Base-by-base conservation (phyloP, 2,888 invertebrate species). In the Thymelicus sylvestris region DNA sequence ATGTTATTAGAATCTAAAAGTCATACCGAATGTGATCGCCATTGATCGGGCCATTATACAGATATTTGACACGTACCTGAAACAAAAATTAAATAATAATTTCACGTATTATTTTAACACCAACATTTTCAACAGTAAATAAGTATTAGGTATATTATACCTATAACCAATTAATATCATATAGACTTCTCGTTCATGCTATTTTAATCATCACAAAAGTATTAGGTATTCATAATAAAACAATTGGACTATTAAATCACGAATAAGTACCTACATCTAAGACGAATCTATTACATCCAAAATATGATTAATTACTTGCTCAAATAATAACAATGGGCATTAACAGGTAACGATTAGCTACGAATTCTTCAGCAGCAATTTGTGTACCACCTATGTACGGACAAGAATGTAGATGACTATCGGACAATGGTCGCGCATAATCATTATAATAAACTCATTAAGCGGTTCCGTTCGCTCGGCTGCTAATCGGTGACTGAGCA, bases 381-480 rank as follows among this genome's bases (percentile, higher is more conserved):
- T 61, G 60, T 41, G 60, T 41, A 19, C 6, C 63, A n/a, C 10
- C 10, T 24, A 57, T 13, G 15, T 44, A 41, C 41, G 41, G 24
- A 41, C 59, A 10, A 64, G 31, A 31, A 61, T 65, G 73, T 59
- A 41, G 70, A 70, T 70, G 24, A 52, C 50, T 59, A 68, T 70
- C 70, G 31, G 8, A 73, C 73, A 76, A 76, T 76, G 75, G 66
- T 74, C 78, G 80, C 78, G 79, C 79, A 80, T 70, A 55, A 55
- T 62, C 41, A 41, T 44, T 39, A 66, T 83, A 86, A 87, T 86
- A 84, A 85, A 83, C 86, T 87, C 83, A 87, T 90, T 87, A 85
- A 71, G 68, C 57, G 77, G 87, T 90, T 87, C 86, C 85, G 86
- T 85, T 83, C 81, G 85, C 86, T 81, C 83, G 84, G 80, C 76